These are phyloP conservation scores for Nymphalis polychloros DNA, from an alignment of 2,888 invertebrate genomes.

Conservation along the genomic window DNA sequence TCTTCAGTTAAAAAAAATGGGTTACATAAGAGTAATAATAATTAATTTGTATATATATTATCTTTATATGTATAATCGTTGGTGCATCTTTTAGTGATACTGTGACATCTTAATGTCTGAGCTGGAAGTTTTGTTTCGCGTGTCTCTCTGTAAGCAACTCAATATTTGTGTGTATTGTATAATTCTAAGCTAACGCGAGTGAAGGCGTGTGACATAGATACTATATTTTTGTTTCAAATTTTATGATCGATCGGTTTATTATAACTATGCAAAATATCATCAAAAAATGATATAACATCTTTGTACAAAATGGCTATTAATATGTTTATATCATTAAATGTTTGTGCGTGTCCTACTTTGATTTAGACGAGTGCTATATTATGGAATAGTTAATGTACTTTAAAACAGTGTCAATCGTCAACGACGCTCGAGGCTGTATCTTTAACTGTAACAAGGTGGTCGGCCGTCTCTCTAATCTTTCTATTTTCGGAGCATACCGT, in stretches of 20 bases:
- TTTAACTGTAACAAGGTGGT: slow-evolving; percentile 63
- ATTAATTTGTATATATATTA: no score
- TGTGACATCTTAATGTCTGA: no score
- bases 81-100: no score
- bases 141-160: no score
- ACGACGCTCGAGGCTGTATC: slow-evolving; percentile 39
- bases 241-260: slow-evolving; percentile 1
- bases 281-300: neutral
- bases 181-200: no score
- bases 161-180: no score
- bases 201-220: no score
- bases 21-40: no score
- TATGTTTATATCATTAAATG: slow-evolving; percentile 14
- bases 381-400: slow-evolving; percentile 29
- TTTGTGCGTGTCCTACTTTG: slow-evolving; percentile 17
- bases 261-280: slow-evolving; percentile 1
- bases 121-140: no score
- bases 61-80: no score
- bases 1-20: no score
- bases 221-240: neutral
- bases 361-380: slow-evolving; percentile 21
- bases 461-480: slow-evolving; percentile 55
- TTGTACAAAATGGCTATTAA: slow-evolving; percentile 14
- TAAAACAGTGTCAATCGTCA: slow-evolving; percentile 35
- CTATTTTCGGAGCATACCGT: slow-evolving; percentile 53